Evolutionary conservation across 2,113 vertebrate genomes (phyloP).

Genomic region (Heloderma charlesbogerti): DNA sequence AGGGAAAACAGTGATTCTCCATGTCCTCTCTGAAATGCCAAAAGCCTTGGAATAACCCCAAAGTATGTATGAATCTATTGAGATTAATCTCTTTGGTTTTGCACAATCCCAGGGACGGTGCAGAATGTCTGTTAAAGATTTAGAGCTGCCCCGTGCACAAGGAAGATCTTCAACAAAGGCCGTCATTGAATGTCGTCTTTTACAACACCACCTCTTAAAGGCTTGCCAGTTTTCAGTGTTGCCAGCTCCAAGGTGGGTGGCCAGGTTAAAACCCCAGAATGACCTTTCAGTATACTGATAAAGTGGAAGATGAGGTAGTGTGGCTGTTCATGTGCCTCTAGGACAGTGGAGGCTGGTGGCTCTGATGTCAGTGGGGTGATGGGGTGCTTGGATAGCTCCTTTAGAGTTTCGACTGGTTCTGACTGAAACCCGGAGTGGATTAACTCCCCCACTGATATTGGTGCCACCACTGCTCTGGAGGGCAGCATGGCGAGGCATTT

Average conservation of each 20-base stretch:
- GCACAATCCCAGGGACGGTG: neutral
- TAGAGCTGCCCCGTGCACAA: neutral
- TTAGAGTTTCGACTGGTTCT: no score
- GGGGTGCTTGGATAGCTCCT: no score
- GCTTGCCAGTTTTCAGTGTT: neutral
- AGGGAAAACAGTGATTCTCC: neutral
- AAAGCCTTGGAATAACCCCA: neutral
- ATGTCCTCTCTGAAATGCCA: rapidly evolving
- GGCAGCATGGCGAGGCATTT: neutral
- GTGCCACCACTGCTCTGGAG: neutral
- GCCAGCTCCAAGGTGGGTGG: neutral
- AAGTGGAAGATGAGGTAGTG: neutral
- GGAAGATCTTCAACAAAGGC: rapidly evolving
- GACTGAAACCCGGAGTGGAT: no score
- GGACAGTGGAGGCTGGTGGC: no score
- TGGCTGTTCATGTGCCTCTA: neutral
- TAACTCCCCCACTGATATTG: no score
- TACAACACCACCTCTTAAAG: neutral
- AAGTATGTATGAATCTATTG: neutral
- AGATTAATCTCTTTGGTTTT: neutral
- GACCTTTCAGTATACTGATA: neutral
- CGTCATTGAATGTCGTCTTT: rapidly evolving
- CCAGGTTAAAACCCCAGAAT: neutral
- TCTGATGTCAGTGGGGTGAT: no score
- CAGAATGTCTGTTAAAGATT: neutral